These are phyloP conservation scores for Germaria angustata DNA, from an alignment of 2,888 invertebrate species.

Conservation along the genomic window DNA sequence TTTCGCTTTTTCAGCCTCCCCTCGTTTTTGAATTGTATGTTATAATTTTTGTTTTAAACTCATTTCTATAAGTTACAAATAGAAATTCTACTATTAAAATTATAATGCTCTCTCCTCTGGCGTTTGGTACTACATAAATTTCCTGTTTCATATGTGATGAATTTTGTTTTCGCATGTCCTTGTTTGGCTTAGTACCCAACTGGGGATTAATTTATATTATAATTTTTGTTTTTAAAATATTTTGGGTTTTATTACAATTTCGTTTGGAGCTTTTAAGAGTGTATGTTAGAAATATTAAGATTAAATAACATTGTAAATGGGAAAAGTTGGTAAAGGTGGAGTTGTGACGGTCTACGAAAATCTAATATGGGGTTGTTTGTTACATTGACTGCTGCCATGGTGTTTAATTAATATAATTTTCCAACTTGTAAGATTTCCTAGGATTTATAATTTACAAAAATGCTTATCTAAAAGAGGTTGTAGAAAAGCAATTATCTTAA, in stretches of 20 bases:
- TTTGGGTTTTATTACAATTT: conserved; percentile 24
- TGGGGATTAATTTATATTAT: conserved; percentile 63
- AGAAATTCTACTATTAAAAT: not conserved
- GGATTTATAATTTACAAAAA: not conserved
- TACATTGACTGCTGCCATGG: conserved; percentile 11
- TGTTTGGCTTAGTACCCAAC: conserved; percentile 49
- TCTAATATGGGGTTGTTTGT: conserved; percentile 30
- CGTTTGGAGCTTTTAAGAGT: not conserved
- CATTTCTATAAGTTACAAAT: conserved; percentile 8
- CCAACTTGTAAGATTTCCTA: not conserved
- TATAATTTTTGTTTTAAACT: conserved; percentile 43
- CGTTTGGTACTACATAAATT: not conserved
- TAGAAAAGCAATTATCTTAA: conserved; percentile 21
- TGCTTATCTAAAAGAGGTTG: conserved; percentile 7
- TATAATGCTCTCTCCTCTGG: not conserved
- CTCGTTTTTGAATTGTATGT: conserved; percentile 23
- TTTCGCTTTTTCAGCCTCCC: not conserved
- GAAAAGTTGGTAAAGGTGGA: not conserved
- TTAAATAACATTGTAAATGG: conserved; percentile 44
- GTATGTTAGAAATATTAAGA: conserved; percentile 10
- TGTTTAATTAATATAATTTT: conserved; percentile 34
- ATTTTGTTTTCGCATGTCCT: conserved; percentile 20
- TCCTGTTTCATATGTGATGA: conserved; percentile 38
- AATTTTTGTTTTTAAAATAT: conserved; percentile 18
- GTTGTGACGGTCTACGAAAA: not conserved